phyloP scores from a whole-genome alignment of 1,140 invertebrate species.

The Drosophila persimilis region DNA sequence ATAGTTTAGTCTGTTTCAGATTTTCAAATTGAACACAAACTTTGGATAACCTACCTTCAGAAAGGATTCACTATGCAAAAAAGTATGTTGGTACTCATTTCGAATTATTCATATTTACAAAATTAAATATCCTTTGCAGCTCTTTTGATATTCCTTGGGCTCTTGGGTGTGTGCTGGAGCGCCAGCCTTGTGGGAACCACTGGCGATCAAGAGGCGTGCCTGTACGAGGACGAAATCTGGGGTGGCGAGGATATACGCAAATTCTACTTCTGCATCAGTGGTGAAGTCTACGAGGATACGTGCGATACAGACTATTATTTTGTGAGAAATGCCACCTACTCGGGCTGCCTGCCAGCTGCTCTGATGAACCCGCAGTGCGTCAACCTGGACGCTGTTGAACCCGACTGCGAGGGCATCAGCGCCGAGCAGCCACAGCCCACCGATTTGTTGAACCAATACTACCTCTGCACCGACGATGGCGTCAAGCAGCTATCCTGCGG shows the following conservation, averaged over 20 bases:
- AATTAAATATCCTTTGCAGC: conserved; percentile 5
- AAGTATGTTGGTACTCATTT: conserved; percentile 37
- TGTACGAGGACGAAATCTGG: conserved; percentile 54
- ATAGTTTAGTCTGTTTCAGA: conserved; percentile 57
- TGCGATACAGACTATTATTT: conserved; percentile 54
- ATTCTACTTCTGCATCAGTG: conserved; percentile 60
- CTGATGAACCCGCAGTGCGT: conserved; percentile 56
- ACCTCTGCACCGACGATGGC: conserved; percentile 46
- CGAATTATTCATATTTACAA: not conserved
- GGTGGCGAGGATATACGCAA: conserved; percentile 36
- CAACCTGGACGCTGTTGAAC: conserved; percentile 20
- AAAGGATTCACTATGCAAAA: conserved; percentile 48
- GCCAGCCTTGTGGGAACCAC: not conserved
- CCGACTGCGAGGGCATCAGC: conserved; percentile 38
- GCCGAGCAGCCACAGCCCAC: conserved; percentile 53
- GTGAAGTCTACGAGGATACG: not conserved
- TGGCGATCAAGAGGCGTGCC: conserved; percentile 19
- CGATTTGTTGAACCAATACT: conserved; percentile 49
- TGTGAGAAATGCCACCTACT: conserved; percentile 59
- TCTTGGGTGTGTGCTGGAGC: conserved; percentile 35
- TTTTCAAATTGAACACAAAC: conserved; percentile 19
- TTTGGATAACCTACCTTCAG: not conserved
- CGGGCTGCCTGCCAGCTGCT: conserved; percentile 53
- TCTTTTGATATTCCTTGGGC: conserved; percentile 30
- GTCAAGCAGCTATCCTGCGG: conserved; percentile 34